Evolutionary conservation across 2,797 vertebrate genomes (phyloP), one percentile per base, ranked within the genome.

Genomic region (Pteronotus mesoamericanus): DNA sequence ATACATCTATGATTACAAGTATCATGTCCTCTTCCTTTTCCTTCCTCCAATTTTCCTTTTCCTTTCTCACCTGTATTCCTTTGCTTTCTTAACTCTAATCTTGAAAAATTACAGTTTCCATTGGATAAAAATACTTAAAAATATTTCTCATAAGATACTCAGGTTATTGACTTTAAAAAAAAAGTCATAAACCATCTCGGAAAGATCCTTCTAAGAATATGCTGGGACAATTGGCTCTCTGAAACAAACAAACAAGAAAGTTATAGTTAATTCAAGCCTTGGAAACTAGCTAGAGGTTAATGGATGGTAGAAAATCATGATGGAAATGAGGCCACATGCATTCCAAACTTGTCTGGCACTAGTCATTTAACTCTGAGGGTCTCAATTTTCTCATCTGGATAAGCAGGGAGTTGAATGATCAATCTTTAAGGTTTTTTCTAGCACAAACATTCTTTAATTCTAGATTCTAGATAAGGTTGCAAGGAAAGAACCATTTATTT

Each of bases 331-430:
- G 44, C 46, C 46, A 89, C 26, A 48, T 18, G 82, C 29, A 34
- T 82, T 88, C 37, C 57, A 77, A 24, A 91, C 75, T 86, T 93
- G 53, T 66, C 69, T 68, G 34, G 64, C 83, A 29, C 29, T 86
- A 89, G 39, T 91, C 51, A 83, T 42, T 94, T 95, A 82, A 78
- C 90, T 92, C 26, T n/a, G 21, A 90, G 37, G 71, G 72, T 48
- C 72, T 96, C n/a, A 48, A 53, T 97, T 94, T 97, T 59, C 19
- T 91, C 39, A 77, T 91, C 94, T 94, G 71, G 32, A 74, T 32
- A 89, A 92, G 9, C 79, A 93, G 84, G 64, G 94, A 94, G 64
- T 71, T 94, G 59, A 44, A 55, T 3, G 15, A 59, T 46, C 66
- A 87, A 12, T 53, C 71, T 87, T 86, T 57, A 85, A 89, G n/a